Percentiles rank a stretch among this genome's conserved stretches.
phyloP scores from a whole-genome alignment of 2,113 vertebrate genomes.

The Chionomys nivalis region DNA sequence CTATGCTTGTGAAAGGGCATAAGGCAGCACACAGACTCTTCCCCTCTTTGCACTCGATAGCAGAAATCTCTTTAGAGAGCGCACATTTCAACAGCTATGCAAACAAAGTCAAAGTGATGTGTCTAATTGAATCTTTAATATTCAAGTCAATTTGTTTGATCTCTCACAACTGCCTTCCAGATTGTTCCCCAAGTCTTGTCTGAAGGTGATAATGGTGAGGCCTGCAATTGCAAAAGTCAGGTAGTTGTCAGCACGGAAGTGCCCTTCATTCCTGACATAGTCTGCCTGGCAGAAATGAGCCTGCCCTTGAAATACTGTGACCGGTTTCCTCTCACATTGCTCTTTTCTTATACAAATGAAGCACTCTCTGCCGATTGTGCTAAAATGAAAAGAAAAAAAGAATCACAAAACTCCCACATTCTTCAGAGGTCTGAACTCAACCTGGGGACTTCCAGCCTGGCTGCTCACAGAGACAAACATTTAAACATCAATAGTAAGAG shows the following conservation, averaged over 20 bases:
- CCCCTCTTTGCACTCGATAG: slow-evolving; percentile 27
- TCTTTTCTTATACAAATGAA: slow-evolving; percentile 73
- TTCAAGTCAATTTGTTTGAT: slow-evolving; percentile 66
- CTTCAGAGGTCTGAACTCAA: slow-evolving; percentile 37
- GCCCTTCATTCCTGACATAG: slow-evolving; percentile 52
- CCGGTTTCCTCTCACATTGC: slow-evolving; percentile 59
- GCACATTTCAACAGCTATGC: slow-evolving; percentile 58
- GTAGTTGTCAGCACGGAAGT: slow-evolving; percentile 64
- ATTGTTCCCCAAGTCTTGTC: slow-evolving; percentile 48
- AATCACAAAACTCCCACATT: background rate
- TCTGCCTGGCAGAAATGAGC: slow-evolving; percentile 49
- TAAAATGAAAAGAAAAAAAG: slow-evolving; percentile 56
- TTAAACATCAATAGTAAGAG: background rate
- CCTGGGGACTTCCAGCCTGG: background rate
- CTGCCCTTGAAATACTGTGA: slow-evolving; percentile 66
- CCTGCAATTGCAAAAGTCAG: slow-evolving; percentile 12
- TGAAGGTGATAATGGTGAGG: slow-evolving; percentile 63
- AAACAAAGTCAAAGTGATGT: slow-evolving; percentile 70
- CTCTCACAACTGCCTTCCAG: slow-evolving; percentile 49
- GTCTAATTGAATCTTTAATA: slow-evolving; percentile 75
- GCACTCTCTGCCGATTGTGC: slow-evolving; percentile 20
- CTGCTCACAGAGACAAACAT: background rate
- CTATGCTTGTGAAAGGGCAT: background rate
- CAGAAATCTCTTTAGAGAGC: slow-evolving; percentile 44
- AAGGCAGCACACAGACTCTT: background rate